Evolutionary conservation across 2,888 invertebrate species (phyloP).

Genomic region (Stictocephala bisonia): DNA sequence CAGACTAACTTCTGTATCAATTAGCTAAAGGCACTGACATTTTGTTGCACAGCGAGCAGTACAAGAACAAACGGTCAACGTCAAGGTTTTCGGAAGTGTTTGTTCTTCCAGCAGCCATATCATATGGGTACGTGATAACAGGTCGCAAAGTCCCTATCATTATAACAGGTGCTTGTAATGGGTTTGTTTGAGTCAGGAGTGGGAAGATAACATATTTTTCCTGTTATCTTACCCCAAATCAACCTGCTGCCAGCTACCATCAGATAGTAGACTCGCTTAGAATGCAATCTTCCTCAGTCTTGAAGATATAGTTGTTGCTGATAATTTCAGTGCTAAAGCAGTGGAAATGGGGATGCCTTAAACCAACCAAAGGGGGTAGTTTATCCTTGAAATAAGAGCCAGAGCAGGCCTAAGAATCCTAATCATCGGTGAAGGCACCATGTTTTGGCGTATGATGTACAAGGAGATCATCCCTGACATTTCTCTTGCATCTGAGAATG

Average conservation of each 20-base stretch:
- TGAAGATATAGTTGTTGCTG: no score
- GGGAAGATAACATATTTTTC: background rate
- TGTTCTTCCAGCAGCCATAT: no score
- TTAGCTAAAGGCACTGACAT: no score
- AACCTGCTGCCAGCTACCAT: background rate
- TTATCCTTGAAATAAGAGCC: no score
- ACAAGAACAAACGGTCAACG: no score
- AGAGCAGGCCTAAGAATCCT: background rate
- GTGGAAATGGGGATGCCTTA: background rate
- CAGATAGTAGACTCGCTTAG: background rate
- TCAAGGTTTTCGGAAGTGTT: no score
- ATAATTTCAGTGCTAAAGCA: background rate
- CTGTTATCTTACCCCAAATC: background rate
- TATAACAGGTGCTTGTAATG: no score
- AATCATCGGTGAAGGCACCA: background rate
- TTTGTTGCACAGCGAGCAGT: no score
- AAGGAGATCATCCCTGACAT: background rate
- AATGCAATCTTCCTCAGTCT: background rate
- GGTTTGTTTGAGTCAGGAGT: background rate
- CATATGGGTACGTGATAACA: no score
- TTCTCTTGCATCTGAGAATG: background rate
- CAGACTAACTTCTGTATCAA: no score
- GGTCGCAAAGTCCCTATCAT: no score
- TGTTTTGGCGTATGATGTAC: background rate
- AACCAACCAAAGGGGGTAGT: no score